phyloP scores from a whole-genome alignment of 2,113 vertebrate genomes.

The Chaetodon trifascialis region DNA sequence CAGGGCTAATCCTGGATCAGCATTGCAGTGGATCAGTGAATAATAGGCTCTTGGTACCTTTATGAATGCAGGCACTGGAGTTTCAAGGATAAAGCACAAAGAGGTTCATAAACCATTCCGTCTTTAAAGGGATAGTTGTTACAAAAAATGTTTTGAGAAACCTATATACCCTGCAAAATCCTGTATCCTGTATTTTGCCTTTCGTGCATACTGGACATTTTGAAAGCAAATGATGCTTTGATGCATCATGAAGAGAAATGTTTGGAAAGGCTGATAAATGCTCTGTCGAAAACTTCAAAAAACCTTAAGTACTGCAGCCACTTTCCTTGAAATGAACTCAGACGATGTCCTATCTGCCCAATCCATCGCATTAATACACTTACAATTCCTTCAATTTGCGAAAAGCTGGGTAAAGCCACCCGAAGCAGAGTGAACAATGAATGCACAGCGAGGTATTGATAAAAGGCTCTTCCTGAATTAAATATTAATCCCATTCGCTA shows the following conservation, averaged over 20 bases:
- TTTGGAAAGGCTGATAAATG: background rate
- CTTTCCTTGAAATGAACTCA: background rate
- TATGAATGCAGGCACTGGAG: constrained; percentile 32
- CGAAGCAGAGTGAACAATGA: constrained; percentile 46
- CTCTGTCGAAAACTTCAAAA: background rate
- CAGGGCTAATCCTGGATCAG: constrained; percentile 62
- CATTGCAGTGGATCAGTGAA: constrained; percentile 42
- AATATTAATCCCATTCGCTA: constrained; percentile 71
- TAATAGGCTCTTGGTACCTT: constrained; percentile 57
- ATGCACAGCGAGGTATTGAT: constrained; percentile 46
- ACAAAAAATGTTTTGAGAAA: background rate
- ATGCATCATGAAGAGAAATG: too few species aligned
- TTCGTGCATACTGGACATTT: background rate
- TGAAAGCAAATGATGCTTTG: background rate
- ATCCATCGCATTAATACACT: constrained; percentile 22
- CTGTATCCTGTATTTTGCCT: background rate
- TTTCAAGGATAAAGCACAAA: constrained; percentile 45
- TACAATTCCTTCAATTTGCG: constrained; percentile 5
- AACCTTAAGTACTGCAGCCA: background rate
- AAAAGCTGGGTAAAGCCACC: constrained; percentile 38
- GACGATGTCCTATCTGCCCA: background rate
- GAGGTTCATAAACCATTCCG: constrained; percentile 10
- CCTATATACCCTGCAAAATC: background rate
- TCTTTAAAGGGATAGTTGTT: constrained; percentile 13
- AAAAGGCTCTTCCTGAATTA: constrained; percentile 70